Evolutionary conservation across 2,888 invertebrate species (phyloP).

Genomic region (Lochmaea capreae): DNA sequence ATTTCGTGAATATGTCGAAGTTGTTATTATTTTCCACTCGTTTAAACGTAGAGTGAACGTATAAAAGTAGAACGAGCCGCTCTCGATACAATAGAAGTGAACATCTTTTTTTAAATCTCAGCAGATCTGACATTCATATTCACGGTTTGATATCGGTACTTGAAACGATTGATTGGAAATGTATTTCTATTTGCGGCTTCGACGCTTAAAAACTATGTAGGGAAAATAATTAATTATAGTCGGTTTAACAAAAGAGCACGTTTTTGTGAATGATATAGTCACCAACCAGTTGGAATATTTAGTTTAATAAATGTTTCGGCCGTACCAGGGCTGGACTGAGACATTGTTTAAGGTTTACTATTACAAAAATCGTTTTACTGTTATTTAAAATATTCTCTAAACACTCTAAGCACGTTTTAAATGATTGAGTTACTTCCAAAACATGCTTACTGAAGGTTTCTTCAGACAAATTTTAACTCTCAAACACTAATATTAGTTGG

Average conservation of each 20-base stretch:
- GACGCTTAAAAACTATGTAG: slow-evolving; percentile 38
- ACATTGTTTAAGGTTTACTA: background rate
- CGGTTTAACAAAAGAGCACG: slow-evolving; percentile 41
- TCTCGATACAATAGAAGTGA: slow-evolving; percentile 16
- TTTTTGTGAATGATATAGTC: slow-evolving; percentile 43
- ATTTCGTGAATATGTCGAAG: background rate
- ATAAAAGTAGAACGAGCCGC: slow-evolving; percentile 21
- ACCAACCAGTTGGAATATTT: slow-evolving; percentile 35
- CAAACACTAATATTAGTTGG: too few species aligned
- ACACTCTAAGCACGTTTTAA: too few species aligned
- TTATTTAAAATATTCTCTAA: too few species aligned
- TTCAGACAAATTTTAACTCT: too few species aligned
- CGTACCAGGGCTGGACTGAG: background rate
- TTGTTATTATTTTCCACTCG: background rate
- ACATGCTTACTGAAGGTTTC: too few species aligned
- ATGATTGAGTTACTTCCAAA: too few species aligned
- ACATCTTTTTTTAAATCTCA: slow-evolving; percentile 20
- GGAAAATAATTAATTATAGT: slow-evolving; percentile 44
- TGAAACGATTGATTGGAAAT: slow-evolving; percentile 25
- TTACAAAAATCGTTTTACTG: too few species aligned
- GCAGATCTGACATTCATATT: slow-evolving; percentile 8
- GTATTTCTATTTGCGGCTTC: slow-evolving; percentile 29
- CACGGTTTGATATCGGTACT: slow-evolving; percentile 26
- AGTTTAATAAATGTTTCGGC: slow-evolving; percentile 39
- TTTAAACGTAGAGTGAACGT: slow-evolving; percentile 1